A percentile compares a stretch with the other conserved stretches of the same genome.
Conservation (phyloP, 2,888 invertebrate species). For the Tortricodes alternella region DNA sequence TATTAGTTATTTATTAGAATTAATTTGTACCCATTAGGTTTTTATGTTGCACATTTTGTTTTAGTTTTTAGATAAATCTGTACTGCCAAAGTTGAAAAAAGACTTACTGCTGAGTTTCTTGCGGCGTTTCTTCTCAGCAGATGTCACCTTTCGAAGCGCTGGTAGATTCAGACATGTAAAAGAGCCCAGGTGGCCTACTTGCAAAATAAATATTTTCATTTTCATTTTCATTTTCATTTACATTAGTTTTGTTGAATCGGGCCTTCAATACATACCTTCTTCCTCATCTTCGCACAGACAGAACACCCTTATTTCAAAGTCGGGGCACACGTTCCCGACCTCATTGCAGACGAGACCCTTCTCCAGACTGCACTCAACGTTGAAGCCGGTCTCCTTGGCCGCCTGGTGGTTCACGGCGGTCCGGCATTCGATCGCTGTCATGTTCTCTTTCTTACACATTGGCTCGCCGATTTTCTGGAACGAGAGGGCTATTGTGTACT, state of each 20-base stretch:
- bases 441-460: conserved; percentile 84
- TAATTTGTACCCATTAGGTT: too few species aligned
- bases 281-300: conserved; percentile 77
- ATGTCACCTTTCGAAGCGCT: too few species aligned
- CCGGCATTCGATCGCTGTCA: conserved; percentile 90
- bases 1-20: too few species aligned
- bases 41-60: too few species aligned
- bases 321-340: conserved; percentile 82
- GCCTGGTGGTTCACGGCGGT: conserved; percentile 84
- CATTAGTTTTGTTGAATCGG: too few species aligned
- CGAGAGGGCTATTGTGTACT: conserved; percentile 5
- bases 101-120: too few species aligned
- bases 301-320: conserved; percentile 91
- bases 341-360: conserved; percentile 87
- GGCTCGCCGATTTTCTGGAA: conserved; percentile 68
- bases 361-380: conserved; percentile 89
- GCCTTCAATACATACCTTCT: background rate
- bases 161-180: too few species aligned
- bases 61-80: too few species aligned
- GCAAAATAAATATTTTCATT: too few species aligned
- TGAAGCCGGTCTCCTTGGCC: conserved; percentile 87
- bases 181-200: too few species aligned
- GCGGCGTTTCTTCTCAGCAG: too few species aligned
- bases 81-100: too few species aligned
- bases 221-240: background rate